Evolutionary conservation across 2,888 invertebrate species (phyloP), one percentile per base, ranked within the genome.

Genomic region (Scaptomyza flava): DNA sequence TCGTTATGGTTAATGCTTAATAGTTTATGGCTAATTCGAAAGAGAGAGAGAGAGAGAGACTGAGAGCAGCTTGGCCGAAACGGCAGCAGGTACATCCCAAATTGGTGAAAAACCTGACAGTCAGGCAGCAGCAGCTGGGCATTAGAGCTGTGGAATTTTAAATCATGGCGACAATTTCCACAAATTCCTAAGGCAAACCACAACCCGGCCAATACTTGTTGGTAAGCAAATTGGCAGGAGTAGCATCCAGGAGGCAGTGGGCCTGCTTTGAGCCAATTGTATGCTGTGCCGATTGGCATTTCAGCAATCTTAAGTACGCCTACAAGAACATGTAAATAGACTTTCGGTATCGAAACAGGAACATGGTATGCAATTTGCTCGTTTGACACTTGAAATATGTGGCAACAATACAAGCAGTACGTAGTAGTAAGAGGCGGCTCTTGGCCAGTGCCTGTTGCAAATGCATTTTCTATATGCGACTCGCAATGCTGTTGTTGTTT

Each of bases 371-470:
- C 90, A 90, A 90, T 90, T 90, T 90, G 90, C 90, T 90, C 82
- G 90, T 85, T 90, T 90, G 90, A 90, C 90, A 90, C 90, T 90
- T 89, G 82, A 87, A 90, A 90, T 87, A 90, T 90, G 89, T 86
- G 86, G 87, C 88, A 87, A 80, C 87, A 82, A 82, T 77, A 78
- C 73, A 56, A 11, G 54, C 34, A 63, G 30, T 52, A 42, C 64
- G 43, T 17, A 53, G 33, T 57, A 33, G 43, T 51, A 51, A 34
- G 17, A 59, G 58, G 65, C 69, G 63, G 65, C 20, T 27, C 27
- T 45, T 33, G 36, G 42, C 42, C 60, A 54, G 50, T 36, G 42
- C 41, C 27, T 46, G 38, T 71, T 51, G 75, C 64, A 77, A 77
- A 80, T 75, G 73, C 73, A 70, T 72, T 77, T 66, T 71, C 76